These are phyloP conservation scores for Corythaixoides concolor DNA, from an alignment of 2,113 vertebrate genomes.

Conservation along the genomic window DNA sequence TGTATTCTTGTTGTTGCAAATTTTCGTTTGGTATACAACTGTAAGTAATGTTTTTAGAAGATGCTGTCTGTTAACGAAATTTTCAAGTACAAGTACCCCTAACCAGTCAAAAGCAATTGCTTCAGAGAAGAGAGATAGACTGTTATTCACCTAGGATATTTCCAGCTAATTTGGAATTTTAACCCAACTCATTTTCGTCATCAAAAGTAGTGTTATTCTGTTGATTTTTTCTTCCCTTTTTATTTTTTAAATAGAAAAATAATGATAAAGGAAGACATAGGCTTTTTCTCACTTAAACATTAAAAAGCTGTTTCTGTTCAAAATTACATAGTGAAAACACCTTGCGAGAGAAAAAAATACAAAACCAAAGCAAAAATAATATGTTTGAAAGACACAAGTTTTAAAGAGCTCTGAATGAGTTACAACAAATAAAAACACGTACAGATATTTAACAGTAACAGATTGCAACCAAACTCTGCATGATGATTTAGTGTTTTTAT, in stretches of 20 bases:
- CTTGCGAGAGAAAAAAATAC: not conserved
- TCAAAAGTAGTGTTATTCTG: not conserved
- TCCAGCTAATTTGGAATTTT: not conserved
- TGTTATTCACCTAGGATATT: not conserved
- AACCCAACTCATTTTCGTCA: not conserved
- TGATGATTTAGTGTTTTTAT: not conserved
- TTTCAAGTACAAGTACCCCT: constrained; percentile 4
- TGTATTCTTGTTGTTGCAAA: not conserved
- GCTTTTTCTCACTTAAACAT: not conserved
- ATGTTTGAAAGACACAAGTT: not conserved
- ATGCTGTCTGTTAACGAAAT: not conserved
- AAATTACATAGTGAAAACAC: not conserved
- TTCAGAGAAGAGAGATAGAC: not conserved
- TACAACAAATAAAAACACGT: not conserved
- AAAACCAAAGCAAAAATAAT: not conserved
- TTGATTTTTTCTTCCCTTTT: not conserved
- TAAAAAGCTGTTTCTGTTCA: not conserved
- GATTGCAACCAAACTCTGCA: not conserved
- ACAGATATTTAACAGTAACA: not conserved
- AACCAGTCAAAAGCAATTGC: not conserved
- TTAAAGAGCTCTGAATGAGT: not conserved
- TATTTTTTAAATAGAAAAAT: not conserved
- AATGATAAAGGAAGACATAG: not conserved
- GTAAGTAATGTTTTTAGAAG: not conserved
- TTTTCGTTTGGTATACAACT: not conserved